A percentile compares a stretch with the other conserved stretches of the same genome.
phyloP scores from a whole-genome alignment of 1,140 invertebrate genomes.

The Aphaenogaster ashmeadi region DNA sequence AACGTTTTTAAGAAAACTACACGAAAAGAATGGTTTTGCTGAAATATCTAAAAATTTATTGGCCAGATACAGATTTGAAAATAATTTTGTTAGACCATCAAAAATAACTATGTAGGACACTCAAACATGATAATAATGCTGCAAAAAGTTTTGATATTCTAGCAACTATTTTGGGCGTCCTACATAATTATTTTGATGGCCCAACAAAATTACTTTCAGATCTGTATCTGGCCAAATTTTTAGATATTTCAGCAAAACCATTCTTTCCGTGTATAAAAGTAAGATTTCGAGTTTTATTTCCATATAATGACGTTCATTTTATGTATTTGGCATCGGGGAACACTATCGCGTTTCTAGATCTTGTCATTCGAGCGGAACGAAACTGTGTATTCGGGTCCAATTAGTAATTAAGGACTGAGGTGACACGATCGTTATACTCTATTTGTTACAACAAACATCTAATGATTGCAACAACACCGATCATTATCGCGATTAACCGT shows the following conservation, averaged over 20 bases:
- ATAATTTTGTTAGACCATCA: no score
- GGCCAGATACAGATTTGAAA: no score
- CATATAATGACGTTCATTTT: background rate
- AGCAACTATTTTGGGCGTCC: no score
- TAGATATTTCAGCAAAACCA: no score
- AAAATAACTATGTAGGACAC: no score
- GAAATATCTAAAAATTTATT: no score
- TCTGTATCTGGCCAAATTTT: no score
- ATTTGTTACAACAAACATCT: constrained; percentile 40
- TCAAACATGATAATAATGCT: no score
- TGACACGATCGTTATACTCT: constrained; percentile 78
- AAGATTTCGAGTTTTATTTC: background rate
- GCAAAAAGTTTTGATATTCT: no score
- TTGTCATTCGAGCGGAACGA: constrained; percentile 29
- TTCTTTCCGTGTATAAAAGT: background rate
- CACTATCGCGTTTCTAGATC: constrained; percentile 12
- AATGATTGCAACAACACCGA: constrained; percentile 2
- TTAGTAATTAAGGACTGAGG: constrained; percentile 79
- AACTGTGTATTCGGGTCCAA: constrained; percentile 68
- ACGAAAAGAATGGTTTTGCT: no score
- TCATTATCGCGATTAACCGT: constrained; percentile 12
- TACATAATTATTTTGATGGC: no score
- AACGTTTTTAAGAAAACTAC: background rate
- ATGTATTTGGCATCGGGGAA: background rate
- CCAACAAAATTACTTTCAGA: no score